These are phyloP conservation scores for Apeltes quadracus DNA, from an alignment of 2,113 vertebrate genomes.

Conservation along the genomic window DNA sequence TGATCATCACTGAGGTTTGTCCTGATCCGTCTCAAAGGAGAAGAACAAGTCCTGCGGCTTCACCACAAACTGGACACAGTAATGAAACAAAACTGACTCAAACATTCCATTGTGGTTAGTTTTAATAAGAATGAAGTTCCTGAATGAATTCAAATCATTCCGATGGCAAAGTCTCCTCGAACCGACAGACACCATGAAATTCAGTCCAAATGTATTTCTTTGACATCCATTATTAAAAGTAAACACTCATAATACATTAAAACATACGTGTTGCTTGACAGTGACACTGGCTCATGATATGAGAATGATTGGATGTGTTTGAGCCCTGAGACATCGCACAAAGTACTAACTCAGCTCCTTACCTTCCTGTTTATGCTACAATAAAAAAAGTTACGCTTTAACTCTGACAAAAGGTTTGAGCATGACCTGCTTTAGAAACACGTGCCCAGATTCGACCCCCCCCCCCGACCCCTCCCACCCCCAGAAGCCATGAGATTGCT, in stretches of 20 bases:
- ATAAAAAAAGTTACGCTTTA: not conserved
- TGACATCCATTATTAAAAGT: constrained; percentile 4
- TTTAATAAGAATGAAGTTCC: constrained; percentile 1
- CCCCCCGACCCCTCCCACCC: no score
- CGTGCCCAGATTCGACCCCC: not conserved
- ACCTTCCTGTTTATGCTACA: not conserved
- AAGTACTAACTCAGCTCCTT: not conserved
- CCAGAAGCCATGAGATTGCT: constrained; percentile 27
- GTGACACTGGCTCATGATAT: constrained; percentile 4
- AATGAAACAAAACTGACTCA: constrained; percentile 2
- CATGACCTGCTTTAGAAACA: not conserved
- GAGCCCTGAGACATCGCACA: constrained; percentile 43
- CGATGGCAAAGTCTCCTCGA: not conserved
- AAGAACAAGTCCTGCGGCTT: not conserved
- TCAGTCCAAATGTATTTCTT: no score
- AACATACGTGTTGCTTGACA: not conserved
- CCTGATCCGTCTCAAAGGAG: not conserved
- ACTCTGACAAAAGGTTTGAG: not conserved
- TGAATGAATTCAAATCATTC: not conserved
- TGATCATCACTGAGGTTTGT: no score
- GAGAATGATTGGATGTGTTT: not conserved
- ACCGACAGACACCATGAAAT: no score
- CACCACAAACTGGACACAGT: not conserved
- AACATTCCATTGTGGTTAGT: not conserved
- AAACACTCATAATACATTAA: constrained; percentile 1